Conservation (phyloP, 2,888 invertebrate species). For the Serrognathus titanus region DNA sequence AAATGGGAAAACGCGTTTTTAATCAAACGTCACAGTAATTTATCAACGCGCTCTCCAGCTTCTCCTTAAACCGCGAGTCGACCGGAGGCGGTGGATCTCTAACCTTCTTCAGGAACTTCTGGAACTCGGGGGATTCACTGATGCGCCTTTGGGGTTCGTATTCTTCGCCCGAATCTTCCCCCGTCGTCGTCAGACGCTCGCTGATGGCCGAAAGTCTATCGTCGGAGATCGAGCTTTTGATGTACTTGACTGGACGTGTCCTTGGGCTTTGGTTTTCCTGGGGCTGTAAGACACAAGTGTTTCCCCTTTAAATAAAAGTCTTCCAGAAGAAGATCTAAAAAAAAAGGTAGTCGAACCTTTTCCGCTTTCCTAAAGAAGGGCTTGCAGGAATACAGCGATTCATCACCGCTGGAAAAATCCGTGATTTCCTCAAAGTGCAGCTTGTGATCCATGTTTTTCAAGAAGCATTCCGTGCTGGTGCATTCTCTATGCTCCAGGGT, state of each 20-base stretch:
- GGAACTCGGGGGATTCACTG: constrained; percentile 39
- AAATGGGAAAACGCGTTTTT: no score
- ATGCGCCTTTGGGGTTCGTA: constrained; percentile 27
- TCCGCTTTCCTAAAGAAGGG: no score
- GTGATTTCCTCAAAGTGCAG: not conserved
- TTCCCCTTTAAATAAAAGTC: no score
- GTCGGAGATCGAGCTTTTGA: constrained; percentile 12
- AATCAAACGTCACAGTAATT: no score
- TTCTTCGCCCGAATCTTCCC: constrained; percentile 13
- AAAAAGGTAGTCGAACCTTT: no score
- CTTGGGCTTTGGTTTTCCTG: no score
- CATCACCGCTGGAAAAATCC: constrained; percentile 4
- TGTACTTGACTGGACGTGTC: not conserved
- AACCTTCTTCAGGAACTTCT: constrained; percentile 34
- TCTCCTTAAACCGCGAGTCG: no score
- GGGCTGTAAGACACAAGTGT: no score
- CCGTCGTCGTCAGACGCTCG: constrained; percentile 7
- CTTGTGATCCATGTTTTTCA: constrained; percentile 1
- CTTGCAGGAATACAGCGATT: not conserved
- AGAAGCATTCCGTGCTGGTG: constrained; percentile 11
- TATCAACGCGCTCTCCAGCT: no score
- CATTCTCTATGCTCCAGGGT: constrained; percentile 16
- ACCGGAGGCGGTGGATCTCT: not conserved
- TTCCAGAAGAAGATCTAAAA: no score
- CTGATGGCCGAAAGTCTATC: constrained; percentile 15